Evolutionary conservation across 2,888 invertebrate species (phyloP), one percentile per base, ranked within the genome.

Genomic region (Sinotaia quadrata): DNA sequence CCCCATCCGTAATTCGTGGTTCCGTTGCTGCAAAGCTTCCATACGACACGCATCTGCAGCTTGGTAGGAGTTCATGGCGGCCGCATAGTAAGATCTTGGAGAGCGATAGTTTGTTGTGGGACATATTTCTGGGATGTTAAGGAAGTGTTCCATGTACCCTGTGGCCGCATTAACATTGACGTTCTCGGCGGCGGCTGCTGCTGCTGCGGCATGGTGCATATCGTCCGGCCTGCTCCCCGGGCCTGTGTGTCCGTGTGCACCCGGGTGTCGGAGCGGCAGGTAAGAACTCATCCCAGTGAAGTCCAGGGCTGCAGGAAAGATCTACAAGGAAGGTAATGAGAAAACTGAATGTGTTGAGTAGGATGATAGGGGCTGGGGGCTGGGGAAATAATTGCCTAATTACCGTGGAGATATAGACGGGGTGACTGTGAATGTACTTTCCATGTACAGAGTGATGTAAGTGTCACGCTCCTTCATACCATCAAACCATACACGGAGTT

Each of bases 71-170:
- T 69, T 69, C 73, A 73, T 73, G 21, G 65, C 65, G 2, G 65
- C 65, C 21, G 61, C 61, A 56, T 65, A 65, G 70, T 84, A 84
- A 66, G 83, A 84, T 60, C 83, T 62, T 2, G 82, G 81, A 56
- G 81, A 78, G 61, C 83, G 72, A 73, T 83, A 84, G 74, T 81
- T 75, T 47, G 81, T 80, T 29, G 80, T 76, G 58, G 84, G 83
- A 73, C 84, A 84, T 58, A 84, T 84, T 68, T 84, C 83, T 24
- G 84, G 84, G 71, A 84, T 84, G 70, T 84, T 84, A 58, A 84
- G 78, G 74, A 84, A 84, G 74, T 84, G 84, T 72, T 84, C 84
- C 84, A 84, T 84, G 72, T 84, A 84, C 62, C 73, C 74, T 4
- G 67, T 68, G 37, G 65, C 60, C 44, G 70, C 70, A 68, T 70